phyloP scores from a whole-genome alignment of 1,140 invertebrate genomes.

The Stegodyphus dumicola region DNA sequence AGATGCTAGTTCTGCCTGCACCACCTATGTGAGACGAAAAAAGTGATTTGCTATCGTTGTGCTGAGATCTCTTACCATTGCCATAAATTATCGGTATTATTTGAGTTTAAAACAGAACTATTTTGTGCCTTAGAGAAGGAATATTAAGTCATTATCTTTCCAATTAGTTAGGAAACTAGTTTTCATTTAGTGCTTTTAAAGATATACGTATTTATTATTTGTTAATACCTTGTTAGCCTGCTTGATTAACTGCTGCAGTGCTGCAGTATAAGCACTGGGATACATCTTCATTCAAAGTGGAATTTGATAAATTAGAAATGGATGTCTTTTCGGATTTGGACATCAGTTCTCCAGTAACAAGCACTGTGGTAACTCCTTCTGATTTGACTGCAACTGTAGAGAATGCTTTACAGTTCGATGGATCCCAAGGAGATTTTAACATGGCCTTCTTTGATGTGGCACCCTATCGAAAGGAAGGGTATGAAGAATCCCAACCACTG shows the following conservation, averaged over 20 bases:
- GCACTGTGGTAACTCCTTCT: neutral
- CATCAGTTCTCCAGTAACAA: conserved; percentile 3
- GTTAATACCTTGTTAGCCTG: neutral
- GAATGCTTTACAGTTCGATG: neutral
- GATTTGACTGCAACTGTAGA: neutral
- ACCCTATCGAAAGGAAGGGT: neutral
- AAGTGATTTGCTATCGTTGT: too few relatives aligned
- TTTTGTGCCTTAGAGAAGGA: too few relatives aligned
- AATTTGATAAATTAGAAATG: neutral
- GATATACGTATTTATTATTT: neutral
- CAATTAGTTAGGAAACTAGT: neutral
- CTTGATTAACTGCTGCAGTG: neutral
- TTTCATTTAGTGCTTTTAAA: neutral
- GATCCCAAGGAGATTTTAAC: neutral
- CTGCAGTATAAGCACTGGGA: neutral
- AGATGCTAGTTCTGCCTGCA: too few relatives aligned
- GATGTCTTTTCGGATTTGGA: conserved; percentile 12
- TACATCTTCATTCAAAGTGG: neutral
- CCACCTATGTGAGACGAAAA: too few relatives aligned
- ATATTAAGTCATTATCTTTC: neutral
- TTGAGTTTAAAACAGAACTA: too few relatives aligned
- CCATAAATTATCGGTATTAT: too few relatives aligned
- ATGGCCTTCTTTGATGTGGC: neutral
- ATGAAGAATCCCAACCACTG: conserved; percentile 1
- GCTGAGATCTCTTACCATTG: too few relatives aligned